Percentiles rank a stretch among this genome's conserved stretches.
Conservation (phyloP, 1,140 invertebrate species). For the Zaprionus tsacasi region DNA sequence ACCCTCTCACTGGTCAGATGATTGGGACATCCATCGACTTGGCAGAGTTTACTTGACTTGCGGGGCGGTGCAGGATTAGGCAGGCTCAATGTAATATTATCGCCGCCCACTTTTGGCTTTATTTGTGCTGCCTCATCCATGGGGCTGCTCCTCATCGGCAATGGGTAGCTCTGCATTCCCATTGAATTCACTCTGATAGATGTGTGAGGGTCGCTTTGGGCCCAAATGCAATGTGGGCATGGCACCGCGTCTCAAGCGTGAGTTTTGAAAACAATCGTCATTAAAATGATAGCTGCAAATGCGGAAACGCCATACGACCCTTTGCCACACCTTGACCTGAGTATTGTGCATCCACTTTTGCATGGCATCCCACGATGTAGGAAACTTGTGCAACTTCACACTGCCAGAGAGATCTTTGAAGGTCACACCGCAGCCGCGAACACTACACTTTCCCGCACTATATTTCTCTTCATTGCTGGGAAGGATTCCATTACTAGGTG, state of each 20-base stretch:
- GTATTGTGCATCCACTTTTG: constrained; percentile 74
- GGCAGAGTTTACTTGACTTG: constrained; percentile 72
- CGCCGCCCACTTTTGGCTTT: not conserved
- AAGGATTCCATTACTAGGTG: not conserved
- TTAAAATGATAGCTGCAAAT: constrained; percentile 72
- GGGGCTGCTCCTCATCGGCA: constrained; percentile 12
- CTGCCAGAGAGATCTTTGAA: constrained; percentile 38
- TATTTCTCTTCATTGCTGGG: constrained; percentile 29
- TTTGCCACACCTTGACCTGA: constrained; percentile 58
- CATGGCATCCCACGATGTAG: constrained; percentile 45
- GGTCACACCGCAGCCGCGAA: constrained; percentile 59
- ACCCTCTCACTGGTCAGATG: constrained; percentile 65
- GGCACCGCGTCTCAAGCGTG: constrained; percentile 53
- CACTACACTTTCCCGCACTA: constrained; percentile 60
- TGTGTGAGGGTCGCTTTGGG: constrained; percentile 32
- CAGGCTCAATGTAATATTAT: constrained; percentile 34
- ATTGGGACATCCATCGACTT: constrained; percentile 63
- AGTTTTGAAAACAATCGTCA: constrained; percentile 57
- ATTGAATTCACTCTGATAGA: constrained; percentile 62
- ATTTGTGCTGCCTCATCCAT: not conserved
- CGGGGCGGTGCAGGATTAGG: constrained; percentile 48
- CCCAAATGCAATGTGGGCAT: constrained; percentile 67
- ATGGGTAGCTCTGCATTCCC: not conserved
- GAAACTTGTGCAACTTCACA: constrained; percentile 70
- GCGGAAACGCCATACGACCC: constrained; percentile 68